phyloP scores from a whole-genome alignment of 2,888 invertebrate species.

The Lagria hirta region DNA sequence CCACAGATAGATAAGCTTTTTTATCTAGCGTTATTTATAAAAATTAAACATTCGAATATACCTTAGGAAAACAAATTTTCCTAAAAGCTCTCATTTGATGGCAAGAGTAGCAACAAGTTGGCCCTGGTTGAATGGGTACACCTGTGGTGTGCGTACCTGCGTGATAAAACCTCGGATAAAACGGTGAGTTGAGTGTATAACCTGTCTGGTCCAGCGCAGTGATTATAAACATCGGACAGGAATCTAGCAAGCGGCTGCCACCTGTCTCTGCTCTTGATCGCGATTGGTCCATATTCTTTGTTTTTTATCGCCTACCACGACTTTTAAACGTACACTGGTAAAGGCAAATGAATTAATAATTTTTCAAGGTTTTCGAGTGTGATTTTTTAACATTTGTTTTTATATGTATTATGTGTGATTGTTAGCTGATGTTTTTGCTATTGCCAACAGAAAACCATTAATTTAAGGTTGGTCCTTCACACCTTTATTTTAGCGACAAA shows the following conservation, averaged over 20 bases:
- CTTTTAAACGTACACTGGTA: slow-evolving; percentile 38
- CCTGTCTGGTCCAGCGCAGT: slow-evolving; percentile 41
- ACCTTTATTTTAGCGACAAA: slow-evolving; percentile 16
- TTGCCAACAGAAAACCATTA: too few species aligned
- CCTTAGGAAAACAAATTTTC: too few species aligned
- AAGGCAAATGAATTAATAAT: slow-evolving; percentile 22
- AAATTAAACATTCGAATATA: too few species aligned
- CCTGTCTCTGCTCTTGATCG: slow-evolving; percentile 50
- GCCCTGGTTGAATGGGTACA: slow-evolving; percentile 18
- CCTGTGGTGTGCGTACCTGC: slow-evolving; percentile 14
- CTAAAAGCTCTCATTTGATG: slow-evolving; percentile 14
- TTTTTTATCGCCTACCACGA: slow-evolving; percentile 42
- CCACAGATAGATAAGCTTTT: too few species aligned
- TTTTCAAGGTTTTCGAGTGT: slow-evolving; percentile 20
- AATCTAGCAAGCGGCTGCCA: slow-evolving; percentile 51
- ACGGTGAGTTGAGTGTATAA: slow-evolving; percentile 22
- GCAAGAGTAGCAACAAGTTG: slow-evolving; percentile 12
- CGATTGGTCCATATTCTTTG: slow-evolving; percentile 51
- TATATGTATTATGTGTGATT: too few species aligned
- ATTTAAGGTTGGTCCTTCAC: slow-evolving; percentile 10
- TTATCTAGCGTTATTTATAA: too few species aligned
- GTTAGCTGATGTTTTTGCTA: too few species aligned
- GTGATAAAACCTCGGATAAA: slow-evolving; percentile 16
- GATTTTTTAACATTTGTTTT: too few species aligned
- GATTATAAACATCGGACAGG: slow-evolving; percentile 49